phyloP scores from a whole-genome alignment of 2,888 invertebrate genomes.

The Acanthosepion lycidas region DNA sequence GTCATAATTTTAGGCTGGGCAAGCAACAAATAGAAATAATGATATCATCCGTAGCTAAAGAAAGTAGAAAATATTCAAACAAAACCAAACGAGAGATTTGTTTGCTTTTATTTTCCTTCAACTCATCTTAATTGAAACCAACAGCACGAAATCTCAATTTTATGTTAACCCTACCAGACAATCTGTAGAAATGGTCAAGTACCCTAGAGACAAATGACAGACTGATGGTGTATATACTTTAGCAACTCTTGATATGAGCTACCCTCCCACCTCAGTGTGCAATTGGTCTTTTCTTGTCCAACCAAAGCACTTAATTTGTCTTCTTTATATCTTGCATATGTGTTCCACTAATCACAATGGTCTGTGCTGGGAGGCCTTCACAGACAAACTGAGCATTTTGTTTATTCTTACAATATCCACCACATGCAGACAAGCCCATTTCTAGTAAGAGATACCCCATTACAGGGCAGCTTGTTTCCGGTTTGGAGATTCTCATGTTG shows the following conservation, averaged over 20 bases:
- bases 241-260: neutral
- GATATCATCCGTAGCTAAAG: neutral
- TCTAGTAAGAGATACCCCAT: conserved; percentile 37
- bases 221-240: neutral
- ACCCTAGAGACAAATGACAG: neutral
- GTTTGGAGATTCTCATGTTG: conserved; percentile 33
- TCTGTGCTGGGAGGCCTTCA: neutral
- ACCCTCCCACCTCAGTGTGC: neutral
- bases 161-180: neutral
- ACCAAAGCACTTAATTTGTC: neutral
- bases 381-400: neutral
- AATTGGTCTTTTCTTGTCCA: neutral
- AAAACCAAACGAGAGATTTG: neutral
- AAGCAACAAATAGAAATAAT: neutral
- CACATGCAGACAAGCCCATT: conserved; percentile 14
- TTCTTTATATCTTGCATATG: conserved; percentile 21
- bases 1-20: neutral
- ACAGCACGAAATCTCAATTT: neutral
- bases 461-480: neutral
- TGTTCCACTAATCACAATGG: conserved; percentile 23
- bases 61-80: neutral
- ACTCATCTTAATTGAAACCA: neutral
- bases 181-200: neutral
- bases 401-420: conserved; percentile 43
- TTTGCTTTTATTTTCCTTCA: neutral